These are phyloP conservation scores for Onychostoma macrolepis DNA, from an alignment of 2,113 vertebrate species.

Conservation along the genomic window DNA sequence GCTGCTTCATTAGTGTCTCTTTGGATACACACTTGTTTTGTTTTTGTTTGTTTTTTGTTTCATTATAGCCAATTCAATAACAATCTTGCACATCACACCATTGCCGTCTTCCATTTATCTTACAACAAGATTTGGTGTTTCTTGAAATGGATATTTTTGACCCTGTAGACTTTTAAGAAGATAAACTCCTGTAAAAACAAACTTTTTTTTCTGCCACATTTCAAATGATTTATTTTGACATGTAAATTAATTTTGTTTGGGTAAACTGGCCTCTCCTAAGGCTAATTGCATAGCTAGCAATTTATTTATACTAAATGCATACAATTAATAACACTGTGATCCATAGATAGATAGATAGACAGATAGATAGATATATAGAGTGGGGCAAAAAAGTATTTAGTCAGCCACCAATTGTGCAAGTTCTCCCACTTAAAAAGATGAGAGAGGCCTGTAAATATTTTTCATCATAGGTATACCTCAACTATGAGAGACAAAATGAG, in stretches of 20 bases:
- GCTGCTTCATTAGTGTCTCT: not conserved
- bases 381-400: no score
- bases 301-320: not conserved
- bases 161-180: not conserved
- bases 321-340: not conserved
- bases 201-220: not conserved
- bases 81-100: not conserved
- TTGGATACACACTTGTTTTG: not conserved
- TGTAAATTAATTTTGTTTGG: not conserved
- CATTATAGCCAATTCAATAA: not conserved
- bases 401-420: no score
- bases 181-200: not conserved
- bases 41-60: not conserved
- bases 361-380: no score
- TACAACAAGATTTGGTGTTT: not conserved
- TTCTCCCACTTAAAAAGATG: no score
- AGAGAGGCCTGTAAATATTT: no score
- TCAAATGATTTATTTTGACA: not conserved
- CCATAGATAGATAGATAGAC: no score
- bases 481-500: no score
- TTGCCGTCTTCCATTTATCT: not conserved
- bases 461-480: no score
- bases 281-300: not conserved
- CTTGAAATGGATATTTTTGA: not conserved
- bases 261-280: not conserved